Conservation (phyloP, 2,797 vertebrate species). For the Trematomus bernacchii region DNA sequence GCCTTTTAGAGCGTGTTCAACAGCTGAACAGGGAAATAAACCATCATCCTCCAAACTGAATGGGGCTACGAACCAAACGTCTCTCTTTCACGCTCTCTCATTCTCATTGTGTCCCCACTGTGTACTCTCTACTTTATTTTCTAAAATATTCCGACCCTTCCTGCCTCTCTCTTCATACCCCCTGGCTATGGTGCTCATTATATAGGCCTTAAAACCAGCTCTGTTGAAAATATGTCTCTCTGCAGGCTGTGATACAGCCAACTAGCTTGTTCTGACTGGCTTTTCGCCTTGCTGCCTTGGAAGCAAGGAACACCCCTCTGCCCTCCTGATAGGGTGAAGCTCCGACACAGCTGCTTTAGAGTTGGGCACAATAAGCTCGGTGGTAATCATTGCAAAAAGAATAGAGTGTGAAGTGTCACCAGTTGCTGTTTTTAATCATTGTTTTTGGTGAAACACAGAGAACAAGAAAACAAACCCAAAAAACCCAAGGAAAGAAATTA, state of each 20-base stretch:
- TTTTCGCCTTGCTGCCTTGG: conserved; percentile 59
- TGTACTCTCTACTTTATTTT: conserved; percentile 35
- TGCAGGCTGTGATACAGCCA: conserved; percentile 64
- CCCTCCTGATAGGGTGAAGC: conserved; percentile 50
- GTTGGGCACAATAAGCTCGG: conserved; percentile 34
- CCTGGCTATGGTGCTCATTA: conserved; percentile 66
- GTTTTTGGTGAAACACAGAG: conserved; percentile 18
- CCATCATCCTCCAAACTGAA: conserved; percentile 54
- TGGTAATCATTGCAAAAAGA: conserved; percentile 29
- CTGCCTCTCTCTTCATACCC: conserved; percentile 50
- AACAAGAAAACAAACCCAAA: conserved; percentile 22
- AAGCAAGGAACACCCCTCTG: conserved; percentile 40
- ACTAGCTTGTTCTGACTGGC: conserved; percentile 48
- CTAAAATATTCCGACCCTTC: conserved; percentile 49
- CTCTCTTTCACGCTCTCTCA: conserved; percentile 57
- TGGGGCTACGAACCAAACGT: conserved; percentile 56
- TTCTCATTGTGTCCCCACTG: conserved; percentile 59
- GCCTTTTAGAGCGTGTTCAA: conserved; percentile 52
- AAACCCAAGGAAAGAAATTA: conserved; percentile 13
- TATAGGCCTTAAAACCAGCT: conserved; percentile 60
- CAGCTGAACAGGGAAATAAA: conserved; percentile 58
- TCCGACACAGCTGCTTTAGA: conserved; percentile 52
- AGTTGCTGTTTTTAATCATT: conserved; percentile 16
- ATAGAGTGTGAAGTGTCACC: conserved; percentile 20
- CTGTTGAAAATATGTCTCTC: conserved; percentile 48